Evolutionary conservation across 1,140 invertebrate species (phyloP), one percentile per base, ranked within the genome.

Genomic region (Listronotus oregonensis): DNA sequence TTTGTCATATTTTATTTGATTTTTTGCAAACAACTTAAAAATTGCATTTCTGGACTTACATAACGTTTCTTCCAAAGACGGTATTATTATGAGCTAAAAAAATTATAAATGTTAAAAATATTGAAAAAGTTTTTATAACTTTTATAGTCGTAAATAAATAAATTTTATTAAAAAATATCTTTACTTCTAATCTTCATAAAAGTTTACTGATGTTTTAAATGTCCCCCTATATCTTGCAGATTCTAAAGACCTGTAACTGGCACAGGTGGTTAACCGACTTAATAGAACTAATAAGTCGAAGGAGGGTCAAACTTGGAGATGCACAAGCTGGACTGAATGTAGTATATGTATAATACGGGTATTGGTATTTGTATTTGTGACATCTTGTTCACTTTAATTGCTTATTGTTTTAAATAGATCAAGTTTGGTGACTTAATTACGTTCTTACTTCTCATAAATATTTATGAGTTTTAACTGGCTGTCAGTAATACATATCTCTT

Each of bases 351-450:
- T 37, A 60, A 60, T 39, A 43, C 31, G 57, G 34, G 37, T 31
- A 31, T 14, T 14, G 18, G 31, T 57, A 60, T 60, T 37, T 8
- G 44, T 44, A 49, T 49, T 49, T 60, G 44, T 49, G 57, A 47
- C 57, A 60, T 50, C 57, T 60, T 60, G 57, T 50, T 50, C 31
- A 18, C 43, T 57, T 60, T 60, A 60, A 60, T 60, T 60, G 57
- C 57, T 43, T 49, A 60, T 60, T 60, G 57, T 60, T 49, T 32
- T 39, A 49, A 60, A 60, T 60, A 44, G 44, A 49, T 44, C 46
- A 60, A 58, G 43, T 46, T 47, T 32, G 17, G 40, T 47, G 40
- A 60, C 57, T 49, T 60, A 50, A 60, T 60, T 55, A 39, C 37
- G 4, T 55, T 55, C 52, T 55, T 55, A 55, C 52, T 9, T 55